These are phyloP conservation scores for Uria lomvia DNA, from an alignment of 2,113 vertebrate species.

Conservation along the genomic window DNA sequence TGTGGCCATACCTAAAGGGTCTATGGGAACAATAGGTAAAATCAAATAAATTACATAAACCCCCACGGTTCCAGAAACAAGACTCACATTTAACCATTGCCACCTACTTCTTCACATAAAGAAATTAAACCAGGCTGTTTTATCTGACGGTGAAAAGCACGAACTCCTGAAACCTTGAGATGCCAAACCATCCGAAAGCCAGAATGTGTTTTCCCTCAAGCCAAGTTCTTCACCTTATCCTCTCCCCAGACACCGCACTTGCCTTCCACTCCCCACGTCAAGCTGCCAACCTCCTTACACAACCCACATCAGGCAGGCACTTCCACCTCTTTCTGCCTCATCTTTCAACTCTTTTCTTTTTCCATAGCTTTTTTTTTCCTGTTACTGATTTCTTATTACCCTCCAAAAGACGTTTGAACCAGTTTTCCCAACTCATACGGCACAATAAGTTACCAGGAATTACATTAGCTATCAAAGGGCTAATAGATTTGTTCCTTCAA, in stretches of 20 bases:
- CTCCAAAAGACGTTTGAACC: neutral
- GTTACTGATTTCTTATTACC: neutral
- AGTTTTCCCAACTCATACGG: neutral
- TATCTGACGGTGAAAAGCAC: neutral
- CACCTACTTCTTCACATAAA: neutral
- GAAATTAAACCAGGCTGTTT: neutral
- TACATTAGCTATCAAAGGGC: neutral
- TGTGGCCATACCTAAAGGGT: neutral
- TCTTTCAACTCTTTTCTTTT: neutral
- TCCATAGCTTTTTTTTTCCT: neutral
- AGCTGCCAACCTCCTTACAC: neutral
- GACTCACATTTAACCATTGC: neutral
- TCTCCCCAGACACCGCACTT: neutral
- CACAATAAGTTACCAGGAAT: neutral
- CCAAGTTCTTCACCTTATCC: neutral
- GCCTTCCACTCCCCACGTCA: neutral
- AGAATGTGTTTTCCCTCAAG: neutral
- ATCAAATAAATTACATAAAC: neutral
- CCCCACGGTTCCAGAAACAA: neutral
- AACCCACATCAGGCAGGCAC: rapidly evolving
- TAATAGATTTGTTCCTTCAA: constrained; percentile 5
- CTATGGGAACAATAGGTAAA: neutral
- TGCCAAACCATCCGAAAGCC: neutral
- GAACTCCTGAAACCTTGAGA: neutral
- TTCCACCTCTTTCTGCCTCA: neutral